Conservation (phyloP, 2,797 vertebrate genomes). For the Typhlichthys subterraneus region DNA sequence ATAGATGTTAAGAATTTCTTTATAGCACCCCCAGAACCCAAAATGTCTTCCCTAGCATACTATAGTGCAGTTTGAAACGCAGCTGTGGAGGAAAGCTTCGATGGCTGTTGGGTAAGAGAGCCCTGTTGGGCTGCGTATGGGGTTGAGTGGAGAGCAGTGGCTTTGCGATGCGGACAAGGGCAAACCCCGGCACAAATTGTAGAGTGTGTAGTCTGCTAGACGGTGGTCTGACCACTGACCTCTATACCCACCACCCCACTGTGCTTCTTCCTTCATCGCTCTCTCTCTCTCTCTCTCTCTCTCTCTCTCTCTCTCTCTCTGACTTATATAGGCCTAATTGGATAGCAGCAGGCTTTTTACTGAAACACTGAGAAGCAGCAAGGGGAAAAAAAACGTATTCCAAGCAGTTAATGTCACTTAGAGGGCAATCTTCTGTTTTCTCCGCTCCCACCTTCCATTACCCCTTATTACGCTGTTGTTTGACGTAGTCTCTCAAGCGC, state of each 20-base stretch:
- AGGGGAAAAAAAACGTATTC: slow-evolving; percentile 24
- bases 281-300: neutral
- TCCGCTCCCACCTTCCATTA: slow-evolving; percentile 19
- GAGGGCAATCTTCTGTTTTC: slow-evolving; percentile 26
- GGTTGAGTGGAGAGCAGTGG: too few species aligned
- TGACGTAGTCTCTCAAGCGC: slow-evolving; percentile 27
- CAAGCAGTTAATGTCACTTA: slow-evolving; percentile 35
- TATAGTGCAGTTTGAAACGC: too few species aligned
- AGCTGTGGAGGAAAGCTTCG: too few species aligned
- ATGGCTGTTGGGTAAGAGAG: too few species aligned
- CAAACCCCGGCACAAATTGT: too few species aligned
- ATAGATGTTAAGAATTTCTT: too few species aligned
- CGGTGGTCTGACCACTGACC: too few species aligned
- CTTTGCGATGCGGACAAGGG: too few species aligned
- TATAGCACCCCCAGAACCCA: too few species aligned
- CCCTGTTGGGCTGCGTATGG: too few species aligned
- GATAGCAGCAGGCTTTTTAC: slow-evolving; percentile 23
- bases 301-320: slow-evolving; percentile 15
- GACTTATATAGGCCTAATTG: slow-evolving; percentile 43
- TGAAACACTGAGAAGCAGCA: neutral
- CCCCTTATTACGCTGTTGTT: slow-evolving; percentile 50
- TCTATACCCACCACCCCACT: neutral
- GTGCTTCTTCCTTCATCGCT: neutral
- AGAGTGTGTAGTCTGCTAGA: too few species aligned
- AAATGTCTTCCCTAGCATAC: too few species aligned